Evolutionary conservation across 35 echinoderm and acorn worm genomes (phyloP).

Genomic region (Apostichopus californicus): DNA sequence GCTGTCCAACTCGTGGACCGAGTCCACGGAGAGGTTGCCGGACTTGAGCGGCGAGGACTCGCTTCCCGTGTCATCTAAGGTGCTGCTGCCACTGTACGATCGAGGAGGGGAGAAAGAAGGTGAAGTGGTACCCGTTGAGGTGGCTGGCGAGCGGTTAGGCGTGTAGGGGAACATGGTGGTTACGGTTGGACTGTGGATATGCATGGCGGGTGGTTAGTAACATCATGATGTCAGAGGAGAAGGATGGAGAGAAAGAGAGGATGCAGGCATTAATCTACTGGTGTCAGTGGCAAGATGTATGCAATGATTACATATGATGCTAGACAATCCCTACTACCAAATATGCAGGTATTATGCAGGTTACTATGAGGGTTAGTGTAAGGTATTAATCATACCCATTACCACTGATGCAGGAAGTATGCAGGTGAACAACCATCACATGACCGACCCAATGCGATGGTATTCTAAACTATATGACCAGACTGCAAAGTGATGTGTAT

Average conservation of each 20-base stretch:
- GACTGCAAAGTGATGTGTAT: no score
- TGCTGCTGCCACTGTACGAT: conserved; percentile 91
- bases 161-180: conserved; percentile 84
- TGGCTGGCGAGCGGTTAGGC: conserved; percentile 53
- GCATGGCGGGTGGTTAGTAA: conserved; percentile 20
- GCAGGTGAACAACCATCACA: no score
- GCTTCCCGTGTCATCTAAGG: conserved; percentile 79
- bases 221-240: neutral
- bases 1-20: conserved; percentile 28
- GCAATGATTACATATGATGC: no score
- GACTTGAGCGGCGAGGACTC: conserved; percentile 78
- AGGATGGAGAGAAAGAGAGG: conserved; percentile 13
- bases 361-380: no score
- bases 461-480: no score
- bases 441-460: no score
- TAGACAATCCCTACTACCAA: no score
- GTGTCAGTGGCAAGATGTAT: neutral
- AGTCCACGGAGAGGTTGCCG: conserved; percentile 56
- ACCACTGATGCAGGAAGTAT: no score
- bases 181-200: conserved; percentile 67
- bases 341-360: no score
- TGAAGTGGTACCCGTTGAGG: conserved; percentile 75
- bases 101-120: conserved; percentile 87
- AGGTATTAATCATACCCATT: no score
- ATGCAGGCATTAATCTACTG: conserved; percentile 2